phyloP scores from a whole-genome alignment of 2,888 invertebrate genomes.

The Melolontha melolontha region DNA sequence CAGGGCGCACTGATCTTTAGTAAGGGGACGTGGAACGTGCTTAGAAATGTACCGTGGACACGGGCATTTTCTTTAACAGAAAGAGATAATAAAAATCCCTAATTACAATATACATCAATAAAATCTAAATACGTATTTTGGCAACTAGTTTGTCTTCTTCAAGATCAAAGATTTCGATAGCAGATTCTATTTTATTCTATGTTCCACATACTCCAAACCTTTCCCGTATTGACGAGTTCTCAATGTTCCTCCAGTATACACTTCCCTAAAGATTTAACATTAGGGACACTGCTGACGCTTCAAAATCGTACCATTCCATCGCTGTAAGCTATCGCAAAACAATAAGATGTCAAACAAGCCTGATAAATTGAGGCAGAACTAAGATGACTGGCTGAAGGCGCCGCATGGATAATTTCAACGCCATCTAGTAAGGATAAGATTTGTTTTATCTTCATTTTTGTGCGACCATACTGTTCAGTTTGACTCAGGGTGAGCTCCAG shows the following conservation, averaged over 20 bases:
- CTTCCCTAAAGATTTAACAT: slow-evolving; percentile 55
- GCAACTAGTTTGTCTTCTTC: too few species aligned
- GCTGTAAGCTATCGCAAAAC: slow-evolving; percentile 94
- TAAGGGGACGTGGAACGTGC: too few species aligned
- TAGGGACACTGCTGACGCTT: slow-evolving; percentile 67
- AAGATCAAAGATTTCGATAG: slow-evolving; percentile 71
- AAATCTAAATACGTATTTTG: too few species aligned
- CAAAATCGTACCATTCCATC: slow-evolving; percentile 93
- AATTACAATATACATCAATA: too few species aligned
- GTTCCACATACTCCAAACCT: slow-evolving; percentile 64
- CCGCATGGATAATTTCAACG: slow-evolving; percentile 92
- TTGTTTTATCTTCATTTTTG: slow-evolving; percentile 92
- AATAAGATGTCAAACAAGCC: slow-evolving; percentile 98
- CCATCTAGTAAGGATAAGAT: slow-evolving; percentile 88
- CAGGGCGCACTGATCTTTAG: too few species aligned
- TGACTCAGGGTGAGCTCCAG: too few species aligned
- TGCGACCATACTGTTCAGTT: too few species aligned
- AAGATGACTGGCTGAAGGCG: slow-evolving; percentile 95
- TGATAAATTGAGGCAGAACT: slow-evolving; percentile 98
- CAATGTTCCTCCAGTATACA: slow-evolving; percentile 62
- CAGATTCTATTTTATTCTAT: slow-evolving; percentile 71
- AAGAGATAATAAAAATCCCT: too few species aligned
- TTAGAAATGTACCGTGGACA: too few species aligned
- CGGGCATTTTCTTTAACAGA: too few species aligned
- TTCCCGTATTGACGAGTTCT: slow-evolving; percentile 60